Evolutionary conservation across 2,113 vertebrate species (phyloP).

Genomic region (Psophia crepitans): DNA sequence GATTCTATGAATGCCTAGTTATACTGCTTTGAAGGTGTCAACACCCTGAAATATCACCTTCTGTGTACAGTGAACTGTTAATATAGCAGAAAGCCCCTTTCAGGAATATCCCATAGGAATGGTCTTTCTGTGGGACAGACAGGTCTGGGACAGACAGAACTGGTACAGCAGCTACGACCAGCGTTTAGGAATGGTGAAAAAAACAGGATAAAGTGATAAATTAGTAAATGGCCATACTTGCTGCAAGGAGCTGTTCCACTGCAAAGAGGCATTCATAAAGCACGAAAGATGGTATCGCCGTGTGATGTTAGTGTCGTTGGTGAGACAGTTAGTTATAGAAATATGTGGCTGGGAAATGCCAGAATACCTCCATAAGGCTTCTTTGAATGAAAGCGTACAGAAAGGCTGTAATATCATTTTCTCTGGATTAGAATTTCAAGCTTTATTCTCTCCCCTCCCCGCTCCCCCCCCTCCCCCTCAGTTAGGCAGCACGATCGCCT

Average conservation of each 20-base stretch:
- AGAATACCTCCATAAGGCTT: background rate
- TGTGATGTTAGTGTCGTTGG: background rate
- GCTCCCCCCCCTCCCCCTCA: accelerated
- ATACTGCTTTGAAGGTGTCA: background rate
- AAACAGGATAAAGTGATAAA: background rate
- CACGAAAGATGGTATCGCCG: background rate
- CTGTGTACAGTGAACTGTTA: background rate
- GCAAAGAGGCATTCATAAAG: background rate
- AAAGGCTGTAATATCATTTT: background rate
- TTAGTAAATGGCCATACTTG: background rate
- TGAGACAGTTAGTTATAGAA: background rate
- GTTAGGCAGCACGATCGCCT: accelerated
- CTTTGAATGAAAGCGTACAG: background rate
- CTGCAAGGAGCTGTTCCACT: background rate
- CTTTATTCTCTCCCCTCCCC: background rate
- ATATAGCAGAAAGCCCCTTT: background rate
- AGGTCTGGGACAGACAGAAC: background rate
- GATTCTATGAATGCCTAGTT: too few species aligned
- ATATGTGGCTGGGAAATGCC: background rate
- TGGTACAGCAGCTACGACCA: background rate
- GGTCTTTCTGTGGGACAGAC: background rate
- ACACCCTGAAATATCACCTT: background rate
- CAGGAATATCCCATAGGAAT: background rate
- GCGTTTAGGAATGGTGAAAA: background rate
- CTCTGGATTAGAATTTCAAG: background rate